Base-by-base conservation (phyloP, 1,140 invertebrate species). In the Danaus melanippus region DNA sequence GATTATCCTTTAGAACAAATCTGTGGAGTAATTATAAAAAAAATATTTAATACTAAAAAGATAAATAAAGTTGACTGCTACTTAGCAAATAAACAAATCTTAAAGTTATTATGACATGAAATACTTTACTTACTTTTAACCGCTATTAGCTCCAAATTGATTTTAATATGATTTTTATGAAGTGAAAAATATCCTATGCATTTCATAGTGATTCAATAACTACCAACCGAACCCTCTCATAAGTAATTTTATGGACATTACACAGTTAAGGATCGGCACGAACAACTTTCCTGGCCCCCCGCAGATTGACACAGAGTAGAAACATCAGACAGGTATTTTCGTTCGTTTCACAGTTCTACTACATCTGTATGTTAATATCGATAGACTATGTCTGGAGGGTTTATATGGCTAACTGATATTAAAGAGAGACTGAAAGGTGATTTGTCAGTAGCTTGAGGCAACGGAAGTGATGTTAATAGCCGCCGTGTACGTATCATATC, bases 171-270 rank as follows among this genome's bases (percentile, higher is more conserved):
- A 53, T 69, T 32, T 55, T 61, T 59, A 66, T 67, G 60, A 54
- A 66, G 75, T 75, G 71, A 56, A 70, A 77, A 80, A 80, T 76
- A 78, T 76, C 73, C 75, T 69, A 80, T 80, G 74, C 74, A 80
- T 80, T 75, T 67, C 66, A 54, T 59, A 80, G 74, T 80, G 70
- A 80, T 76, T 76, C 67, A 63, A 80, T 80, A 78, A 76, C 68
- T 75, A 69, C 64, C 65, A 63, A 64, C 58, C 61, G 56, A 58
- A 56, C 67, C 67, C 74, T 67, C 66, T 60, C 69, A 68, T 70
- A 71, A 67, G 69, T 74, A 70, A 79, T 79, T 79, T 79, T 79
- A 72, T 74, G 74, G 70, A 66, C 72, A 69, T 77, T 77, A 76
- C 59, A 51, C 63, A 51, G 53, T 45, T 56, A 32, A 66, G 65